These are phyloP conservation scores for Sussaba pulchella DNA, from an alignment of 2,888 invertebrate species.

Conservation along the genomic window DNA sequence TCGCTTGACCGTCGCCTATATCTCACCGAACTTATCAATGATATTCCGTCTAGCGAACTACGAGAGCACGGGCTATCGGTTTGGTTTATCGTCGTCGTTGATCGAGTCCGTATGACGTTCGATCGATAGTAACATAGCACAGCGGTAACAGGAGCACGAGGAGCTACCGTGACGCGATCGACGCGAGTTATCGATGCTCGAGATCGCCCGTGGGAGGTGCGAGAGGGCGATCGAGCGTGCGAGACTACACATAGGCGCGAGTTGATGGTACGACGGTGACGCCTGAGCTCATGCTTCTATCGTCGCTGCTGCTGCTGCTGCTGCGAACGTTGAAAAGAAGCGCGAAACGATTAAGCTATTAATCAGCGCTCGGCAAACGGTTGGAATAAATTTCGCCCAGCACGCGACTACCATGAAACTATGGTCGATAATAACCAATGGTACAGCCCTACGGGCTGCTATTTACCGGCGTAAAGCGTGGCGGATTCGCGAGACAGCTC, in stretches of 20 bases:
- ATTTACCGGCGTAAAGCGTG: conserved; percentile 16
- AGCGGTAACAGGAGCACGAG: conserved; percentile 58
- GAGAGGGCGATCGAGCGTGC: conserved; percentile 59
- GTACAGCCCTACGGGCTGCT: not conserved
- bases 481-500: conserved; percentile 61
- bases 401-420: conserved; percentile 68
- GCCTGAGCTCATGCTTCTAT: conserved; percentile 44
- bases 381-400: conserved; percentile 69
- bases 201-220: conserved; percentile 69
- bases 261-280: conserved; percentile 64
- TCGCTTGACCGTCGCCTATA: conserved; percentile 21
- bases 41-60: conserved; percentile 56
- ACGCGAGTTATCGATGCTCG: conserved; percentile 68
- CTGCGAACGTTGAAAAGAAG: conserved; percentile 66
- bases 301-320: conserved; percentile 37
- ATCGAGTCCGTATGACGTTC: conserved; percentile 64
- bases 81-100: conserved; percentile 61
- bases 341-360: conserved; percentile 74
- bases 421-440: conserved; percentile 39
- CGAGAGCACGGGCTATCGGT: conserved; percentile 31
- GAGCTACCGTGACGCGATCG: conserved; percentile 65
- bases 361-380: conserved; percentile 69
- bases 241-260: conserved; percentile 37
- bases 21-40: conserved; percentile 62
- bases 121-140: conserved; percentile 65